Base-by-base conservation (phyloP, 2,113 vertebrate species). In the Thunnus thynnus region DNA sequence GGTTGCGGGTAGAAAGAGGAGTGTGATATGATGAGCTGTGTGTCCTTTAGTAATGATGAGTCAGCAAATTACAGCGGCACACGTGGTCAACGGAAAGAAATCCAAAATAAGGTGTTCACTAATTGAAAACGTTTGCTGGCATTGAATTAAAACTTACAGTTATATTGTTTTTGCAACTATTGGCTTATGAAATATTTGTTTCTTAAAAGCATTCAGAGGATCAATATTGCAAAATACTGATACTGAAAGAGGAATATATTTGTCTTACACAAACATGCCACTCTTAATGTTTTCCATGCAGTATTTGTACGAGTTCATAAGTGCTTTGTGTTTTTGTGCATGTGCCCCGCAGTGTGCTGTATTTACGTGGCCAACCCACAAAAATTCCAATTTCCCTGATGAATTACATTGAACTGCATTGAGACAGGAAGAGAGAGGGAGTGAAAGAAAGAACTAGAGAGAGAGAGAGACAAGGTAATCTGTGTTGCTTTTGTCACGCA, bases 11-110 rank as follows among this genome's bases (percentile, higher is more conserved):
- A 66, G 73, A 78, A 67, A 74, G 62, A 65, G 46, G 66, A 86
- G 86, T 51, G 66, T 65, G 76, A 79, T 65, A 69, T 25, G 60
- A 77, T 65, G 72, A 74, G 74, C 65, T 62, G 73, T 70, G 76
- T 91, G 84, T 83, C 83, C 86, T 86, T 81, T 84, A 58, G 71
- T 72, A 78, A 58, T 51, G 78, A 91, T 89, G 88, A 93, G 78
- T 92, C 92, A 89, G 89, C 78, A 12, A 74, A 78, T 88, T 58
- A 58, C 78, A 82, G 32, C 8, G 12, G 63, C 70, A 61, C 25
- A 18, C 1, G 6, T 25, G 27, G 27, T 13, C 8, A 76, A 70
- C 18, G 44, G 44, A 83, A 71, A 80, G 30, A 16, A 65, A 60
- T 56, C 22, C 27, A 64, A 74, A 56, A 75, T 14, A 20, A 70